phyloP scores from a whole-genome alignment of 2,113 vertebrate genomes.

The Puma concolor region DNA sequence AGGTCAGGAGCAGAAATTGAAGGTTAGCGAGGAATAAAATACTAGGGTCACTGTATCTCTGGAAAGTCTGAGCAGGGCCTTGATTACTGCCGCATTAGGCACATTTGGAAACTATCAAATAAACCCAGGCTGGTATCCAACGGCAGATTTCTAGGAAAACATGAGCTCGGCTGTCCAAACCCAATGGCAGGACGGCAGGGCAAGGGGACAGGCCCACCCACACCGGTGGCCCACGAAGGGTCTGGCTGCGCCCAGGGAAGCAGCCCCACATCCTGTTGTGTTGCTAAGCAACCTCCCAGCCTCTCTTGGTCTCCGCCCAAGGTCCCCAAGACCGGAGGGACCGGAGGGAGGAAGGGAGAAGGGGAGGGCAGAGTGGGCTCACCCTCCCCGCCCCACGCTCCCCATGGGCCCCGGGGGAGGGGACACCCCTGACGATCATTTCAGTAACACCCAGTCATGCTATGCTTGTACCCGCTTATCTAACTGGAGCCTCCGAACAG shows the following conservation, averaged over 20 bases:
- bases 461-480: rapidly evolving
- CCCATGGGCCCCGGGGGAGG: not conserved
- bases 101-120: not conserved
- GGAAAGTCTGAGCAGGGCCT: not conserved
- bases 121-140: not conserved
- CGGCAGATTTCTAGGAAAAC: not conserved
- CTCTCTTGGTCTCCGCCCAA: not conserved
- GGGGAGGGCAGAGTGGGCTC: rapidly evolving
- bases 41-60: slow-evolving; percentile 31
- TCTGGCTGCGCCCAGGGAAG: not conserved
- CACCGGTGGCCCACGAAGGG: rapidly evolving
- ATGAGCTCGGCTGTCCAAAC: not conserved
- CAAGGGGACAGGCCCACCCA: not conserved
- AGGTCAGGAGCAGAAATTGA: slow-evolving; percentile 83
- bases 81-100: slow-evolving; percentile 65
- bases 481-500: not conserved
- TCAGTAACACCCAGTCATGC: rapidly evolving
- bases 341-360: rapidly evolving
- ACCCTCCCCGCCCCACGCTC: rapidly evolving
- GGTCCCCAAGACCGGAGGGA: not conserved
- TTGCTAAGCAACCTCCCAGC: not conserved
- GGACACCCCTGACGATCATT: not conserved
- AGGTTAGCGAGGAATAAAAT: slow-evolving; percentile 80
- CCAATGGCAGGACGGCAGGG: not conserved
- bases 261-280: rapidly evolving